These are phyloP conservation scores for Glandiceps talaboti DNA, from an alignment of 53 echinoderm and acorn worm species.

Conservation along the genomic window DNA sequence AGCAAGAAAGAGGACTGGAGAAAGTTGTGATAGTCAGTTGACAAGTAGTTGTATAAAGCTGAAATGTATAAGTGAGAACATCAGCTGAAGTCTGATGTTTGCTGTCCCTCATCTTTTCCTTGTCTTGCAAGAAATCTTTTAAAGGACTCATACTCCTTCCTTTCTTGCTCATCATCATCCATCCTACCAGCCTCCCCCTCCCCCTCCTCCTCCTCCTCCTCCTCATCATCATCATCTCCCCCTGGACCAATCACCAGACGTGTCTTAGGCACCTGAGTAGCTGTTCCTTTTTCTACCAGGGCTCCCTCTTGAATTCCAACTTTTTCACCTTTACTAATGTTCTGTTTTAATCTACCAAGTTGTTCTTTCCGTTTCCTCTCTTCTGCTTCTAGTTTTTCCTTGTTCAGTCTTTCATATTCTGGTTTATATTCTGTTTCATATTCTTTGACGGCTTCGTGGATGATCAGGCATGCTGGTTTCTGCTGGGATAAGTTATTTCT, in stretches of 20 bases:
- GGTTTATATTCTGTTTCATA: constrained; percentile 88
- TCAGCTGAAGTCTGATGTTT: not conserved
- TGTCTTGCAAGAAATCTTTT: constrained; percentile 27
- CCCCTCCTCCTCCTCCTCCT: too few species aligned
- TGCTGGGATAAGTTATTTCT: too few species aligned
- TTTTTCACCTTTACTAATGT: constrained; percentile 41
- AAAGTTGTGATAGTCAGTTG: too few species aligned
- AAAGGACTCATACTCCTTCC: constrained; percentile 62
- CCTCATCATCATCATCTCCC: constrained; percentile 47
- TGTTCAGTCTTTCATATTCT: constrained; percentile 75
- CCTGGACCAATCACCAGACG: constrained; percentile 31
- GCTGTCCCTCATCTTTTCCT: not conserved
- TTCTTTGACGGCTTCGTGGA: constrained; percentile 69
- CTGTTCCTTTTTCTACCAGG: not conserved
- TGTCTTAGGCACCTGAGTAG: constrained; percentile 6
- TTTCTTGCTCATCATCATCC: constrained; percentile 53
- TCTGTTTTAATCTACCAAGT: constrained; percentile 41
- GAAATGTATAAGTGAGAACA: too few species aligned
- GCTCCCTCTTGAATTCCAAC: constrained; percentile 23
- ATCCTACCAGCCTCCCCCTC: constrained; percentile 11
- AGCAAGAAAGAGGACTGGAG: too few species aligned
- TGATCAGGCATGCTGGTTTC: too few species aligned
- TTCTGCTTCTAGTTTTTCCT: constrained; percentile 61
- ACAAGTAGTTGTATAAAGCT: too few species aligned
- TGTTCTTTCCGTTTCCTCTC: constrained; percentile 39